These are phyloP conservation scores for Saccostrea echinata DNA, from an alignment of 1,140 invertebrate species.

Conservation along the genomic window DNA sequence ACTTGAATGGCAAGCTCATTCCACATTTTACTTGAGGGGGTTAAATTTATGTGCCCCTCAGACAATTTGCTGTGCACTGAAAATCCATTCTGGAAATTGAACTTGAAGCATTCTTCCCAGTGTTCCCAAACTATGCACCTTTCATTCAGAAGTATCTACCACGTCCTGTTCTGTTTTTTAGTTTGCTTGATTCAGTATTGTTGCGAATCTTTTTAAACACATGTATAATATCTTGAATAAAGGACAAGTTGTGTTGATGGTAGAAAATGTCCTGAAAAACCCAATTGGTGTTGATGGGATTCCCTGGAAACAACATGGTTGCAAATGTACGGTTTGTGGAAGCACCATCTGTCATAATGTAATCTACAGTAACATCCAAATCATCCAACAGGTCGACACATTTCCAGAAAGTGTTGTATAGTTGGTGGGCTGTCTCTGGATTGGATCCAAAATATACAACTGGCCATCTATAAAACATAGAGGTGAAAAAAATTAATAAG, in stretches of 20 bases:
- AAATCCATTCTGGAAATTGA: conserved; percentile 49
- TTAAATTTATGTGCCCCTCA: conserved; percentile 56
- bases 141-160: conserved; percentile 50
- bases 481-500: conserved; percentile 18
- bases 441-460: conserved; percentile 59
- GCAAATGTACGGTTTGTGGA: conserved; percentile 55
- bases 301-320: conserved; percentile 47
- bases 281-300: conserved; percentile 45
- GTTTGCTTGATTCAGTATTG: conserved; percentile 52
- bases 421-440: conserved; percentile 53
- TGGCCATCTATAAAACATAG: conserved; percentile 54
- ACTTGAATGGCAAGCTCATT: conserved; percentile 56
- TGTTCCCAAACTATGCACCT: conserved; percentile 52
- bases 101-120: conserved; percentile 46
- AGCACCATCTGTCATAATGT: conserved; percentile 60
- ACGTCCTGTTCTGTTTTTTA: not conserved
- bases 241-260: conserved; percentile 33
- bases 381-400: conserved; percentile 61
- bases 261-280: conserved; percentile 46
- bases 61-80: conserved; percentile 49
- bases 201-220: conserved; percentile 55
- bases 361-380: conserved; percentile 55
- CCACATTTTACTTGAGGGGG: conserved; percentile 56
- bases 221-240: conserved; percentile 58
- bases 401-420: conserved; percentile 58